Evolutionary conservation across 2,113 vertebrate genomes (phyloP).

Genomic region (Misgurnus mizolepis): DNA sequence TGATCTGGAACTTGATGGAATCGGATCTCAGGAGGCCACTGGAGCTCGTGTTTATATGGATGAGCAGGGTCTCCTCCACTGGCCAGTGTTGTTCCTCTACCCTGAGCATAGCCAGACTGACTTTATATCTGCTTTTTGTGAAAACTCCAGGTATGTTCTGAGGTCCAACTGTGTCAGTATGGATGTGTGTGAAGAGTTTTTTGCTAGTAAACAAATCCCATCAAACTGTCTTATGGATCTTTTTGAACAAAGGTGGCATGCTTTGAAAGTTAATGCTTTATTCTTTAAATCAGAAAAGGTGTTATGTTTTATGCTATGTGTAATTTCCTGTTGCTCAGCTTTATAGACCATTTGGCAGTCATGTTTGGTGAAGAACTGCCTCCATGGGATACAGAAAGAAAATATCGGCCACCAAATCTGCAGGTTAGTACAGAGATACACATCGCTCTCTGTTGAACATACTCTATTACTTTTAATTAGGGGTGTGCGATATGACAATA

Average conservation of each 20-base stretch:
- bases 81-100: conserved; percentile 94
- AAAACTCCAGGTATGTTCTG: conserved; percentile 79
- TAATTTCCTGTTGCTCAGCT: conserved; percentile 69
- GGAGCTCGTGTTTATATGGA: conserved; percentile 82
- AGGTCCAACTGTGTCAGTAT: background rate
- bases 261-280: background rate
- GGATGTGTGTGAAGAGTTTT: background rate
- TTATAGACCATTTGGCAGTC: conserved; percentile 85
- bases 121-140: conserved; percentile 89
- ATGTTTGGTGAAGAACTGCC: conserved; percentile 92
- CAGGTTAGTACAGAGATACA: conserved; percentile 75
- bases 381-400: conserved; percentile 88
- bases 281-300: background rate
- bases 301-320: too few species aligned
- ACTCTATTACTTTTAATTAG: background rate
- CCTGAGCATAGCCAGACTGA: conserved; percentile 92
- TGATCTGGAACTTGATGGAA: conserved; percentile 73
- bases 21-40: conserved; percentile 72
- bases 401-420: conserved; percentile 82
- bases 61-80: conserved; percentile 80
- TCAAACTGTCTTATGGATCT: background rate
- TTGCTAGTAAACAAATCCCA: background rate
- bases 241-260: background rate
- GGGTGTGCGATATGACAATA: too few species aligned
- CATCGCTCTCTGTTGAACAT: too few species aligned